Evolutionary conservation across 2,888 invertebrate genomes (phyloP).

Genomic region (Drepanosiphum platanoidis): DNA sequence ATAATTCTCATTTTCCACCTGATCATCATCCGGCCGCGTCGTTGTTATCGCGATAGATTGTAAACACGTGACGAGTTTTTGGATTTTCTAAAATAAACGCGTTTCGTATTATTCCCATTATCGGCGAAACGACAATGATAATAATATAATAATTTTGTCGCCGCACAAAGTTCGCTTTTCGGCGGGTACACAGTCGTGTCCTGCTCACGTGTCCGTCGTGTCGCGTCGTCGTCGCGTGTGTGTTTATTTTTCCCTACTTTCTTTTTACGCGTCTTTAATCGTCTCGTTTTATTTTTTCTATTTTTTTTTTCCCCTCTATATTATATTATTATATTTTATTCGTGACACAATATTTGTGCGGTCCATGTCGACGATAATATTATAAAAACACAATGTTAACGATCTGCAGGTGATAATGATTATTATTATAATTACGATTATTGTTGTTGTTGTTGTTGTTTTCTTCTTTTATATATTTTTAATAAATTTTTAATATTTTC

Average conservation of each 20-base stretch:
- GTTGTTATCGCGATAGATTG: constrained; percentile 1
- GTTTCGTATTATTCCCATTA: background rate
- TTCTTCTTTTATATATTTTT: background rate
- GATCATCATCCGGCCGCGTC: no score
- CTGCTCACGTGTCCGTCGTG: background rate
- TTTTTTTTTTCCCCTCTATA: background rate
- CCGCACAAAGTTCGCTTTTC: constrained; percentile 20
- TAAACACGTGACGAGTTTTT: constrained; percentile 21
- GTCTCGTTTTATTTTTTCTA: background rate
- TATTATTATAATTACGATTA: no score
- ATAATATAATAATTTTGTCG: background rate
- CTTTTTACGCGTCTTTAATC: background rate
- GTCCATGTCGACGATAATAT: background rate
- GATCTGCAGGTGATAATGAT: constrained; percentile 54
- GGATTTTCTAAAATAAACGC: constrained; percentile 32
- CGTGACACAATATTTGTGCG: background rate
- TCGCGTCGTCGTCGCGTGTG: background rate
- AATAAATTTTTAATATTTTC: no score
- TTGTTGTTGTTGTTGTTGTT: constrained; percentile 8
- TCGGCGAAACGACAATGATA: background rate
- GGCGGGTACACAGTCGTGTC: background rate
- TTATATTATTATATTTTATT: background rate
- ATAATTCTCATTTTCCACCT: no score
- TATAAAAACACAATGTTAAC: constrained; percentile 47
- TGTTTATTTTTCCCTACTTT: background rate